Evolutionary conservation across 2,888 invertebrate species (phyloP).

Genomic region (Ectemnius continuus): DNA sequence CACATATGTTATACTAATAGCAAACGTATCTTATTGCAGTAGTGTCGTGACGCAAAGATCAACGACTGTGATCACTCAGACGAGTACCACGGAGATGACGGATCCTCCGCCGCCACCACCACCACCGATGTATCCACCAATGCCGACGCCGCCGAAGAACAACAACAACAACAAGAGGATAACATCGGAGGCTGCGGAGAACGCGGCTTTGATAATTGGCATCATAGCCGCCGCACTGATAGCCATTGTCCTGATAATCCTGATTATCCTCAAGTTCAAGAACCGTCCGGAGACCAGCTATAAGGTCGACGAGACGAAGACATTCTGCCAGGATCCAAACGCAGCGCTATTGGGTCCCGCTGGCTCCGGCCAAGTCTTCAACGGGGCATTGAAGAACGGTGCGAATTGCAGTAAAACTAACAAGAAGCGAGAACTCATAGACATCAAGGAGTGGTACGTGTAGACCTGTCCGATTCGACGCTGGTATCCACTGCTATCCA

Average conservation of each 20-base stretch:
- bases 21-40: slow-evolving; percentile 45
- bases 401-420: slow-evolving; percentile 78
- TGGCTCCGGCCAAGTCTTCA: slow-evolving; percentile 79
- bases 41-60: slow-evolving; percentile 68
- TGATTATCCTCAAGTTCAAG: slow-evolving; percentile 92
- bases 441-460: slow-evolving; percentile 98
- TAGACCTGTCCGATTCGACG: slow-evolving; percentile 77
- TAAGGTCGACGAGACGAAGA: slow-evolving; percentile 92
- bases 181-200: slow-evolving; percentile 85
- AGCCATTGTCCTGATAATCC: slow-evolving; percentile 92
- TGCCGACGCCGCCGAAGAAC: slow-evolving; percentile 73
- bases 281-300: slow-evolving; percentile 93
- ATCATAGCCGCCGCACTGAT: slow-evolving; percentile 95
- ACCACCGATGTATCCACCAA: slow-evolving; percentile 73
- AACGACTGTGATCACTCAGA: slow-evolving; percentile 65
- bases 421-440: slow-evolving; percentile 89
- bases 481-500: too few relatives aligned
- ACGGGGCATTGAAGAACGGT: slow-evolving; percentile 72
- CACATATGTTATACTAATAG: background rate
- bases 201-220: slow-evolving; percentile 88
- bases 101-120: slow-evolving; percentile 75
- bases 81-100: slow-evolving; percentile 71
- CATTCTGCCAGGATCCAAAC: slow-evolving; percentile 88
- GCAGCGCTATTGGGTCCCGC: slow-evolving; percentile 85
- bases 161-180: slow-evolving; percentile 79